Conservation (phyloP, 1,140 invertebrate genomes). For the Pararge aegeria region DNA sequence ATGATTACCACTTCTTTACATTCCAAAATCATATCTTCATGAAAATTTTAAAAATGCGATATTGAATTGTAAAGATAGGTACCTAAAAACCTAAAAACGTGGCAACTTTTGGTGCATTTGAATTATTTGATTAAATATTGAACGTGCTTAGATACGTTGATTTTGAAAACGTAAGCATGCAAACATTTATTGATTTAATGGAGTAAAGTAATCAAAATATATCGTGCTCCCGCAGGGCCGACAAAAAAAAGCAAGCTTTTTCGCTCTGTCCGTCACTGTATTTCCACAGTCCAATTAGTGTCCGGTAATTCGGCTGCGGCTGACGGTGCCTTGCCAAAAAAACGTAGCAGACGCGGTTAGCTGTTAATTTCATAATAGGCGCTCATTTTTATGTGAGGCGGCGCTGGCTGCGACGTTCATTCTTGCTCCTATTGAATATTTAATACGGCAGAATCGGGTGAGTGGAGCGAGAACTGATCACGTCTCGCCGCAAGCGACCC, state of each 20-base stretch:
- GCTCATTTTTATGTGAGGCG: slow-evolving; percentile 72
- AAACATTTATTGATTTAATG: slow-evolving; percentile 24
- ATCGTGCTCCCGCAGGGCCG: slow-evolving; percentile 24
- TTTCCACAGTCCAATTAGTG: slow-evolving; percentile 76
- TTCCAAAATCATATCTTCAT: too few species aligned
- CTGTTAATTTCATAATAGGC: slow-evolving; percentile 76
- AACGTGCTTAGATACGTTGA: too few species aligned
- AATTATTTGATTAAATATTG: too few species aligned
- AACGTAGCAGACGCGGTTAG: slow-evolving; percentile 55
- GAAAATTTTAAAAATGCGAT: too few species aligned
- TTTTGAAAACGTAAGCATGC: not conserved
- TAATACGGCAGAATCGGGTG: slow-evolving; percentile 57
- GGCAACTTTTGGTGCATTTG: too few species aligned
- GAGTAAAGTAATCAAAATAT: slow-evolving; percentile 36
- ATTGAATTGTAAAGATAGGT: too few species aligned
- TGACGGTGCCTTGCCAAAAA: slow-evolving; percentile 67
- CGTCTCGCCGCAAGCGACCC: slow-evolving; percentile 41
- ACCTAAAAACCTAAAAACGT: too few species aligned
- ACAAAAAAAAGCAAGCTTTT: slow-evolving; percentile 50
- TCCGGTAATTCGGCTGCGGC: slow-evolving; percentile 69
- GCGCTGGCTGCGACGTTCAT: slow-evolving; percentile 33
- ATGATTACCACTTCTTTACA: too few species aligned
- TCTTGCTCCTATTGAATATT: slow-evolving; percentile 60
- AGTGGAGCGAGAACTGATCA: slow-evolving; percentile 55
- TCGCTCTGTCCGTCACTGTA: slow-evolving; percentile 61